Evolutionary conservation across 2,113 vertebrate species (phyloP), one percentile per base, ranked within the genome.

Genomic region (Dromiciops gliroides): DNA sequence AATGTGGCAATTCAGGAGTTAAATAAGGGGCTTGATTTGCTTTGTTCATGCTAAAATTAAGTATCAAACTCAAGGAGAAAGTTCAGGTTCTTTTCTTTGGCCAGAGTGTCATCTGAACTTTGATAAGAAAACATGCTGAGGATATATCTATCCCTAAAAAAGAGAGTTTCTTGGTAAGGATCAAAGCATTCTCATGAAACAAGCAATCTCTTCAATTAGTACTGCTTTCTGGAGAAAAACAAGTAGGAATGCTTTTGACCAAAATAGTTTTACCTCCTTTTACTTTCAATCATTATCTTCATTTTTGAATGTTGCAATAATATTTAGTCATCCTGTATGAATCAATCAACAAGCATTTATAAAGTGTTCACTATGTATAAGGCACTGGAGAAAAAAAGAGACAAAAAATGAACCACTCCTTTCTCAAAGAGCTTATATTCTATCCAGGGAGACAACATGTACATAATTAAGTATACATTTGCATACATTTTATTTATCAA

Each of bases 321-420:
- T 88, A 60, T 91, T 97, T 94, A n/a, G 83, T 93, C 93, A 94
- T 92, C 88, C 60, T 67, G 1, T 37, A 37, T 37, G 16, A 67
- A 67, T 37, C 11, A 67, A 67, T 67, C 26, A 60, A 60, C 60
- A 37, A 67, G 60, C 10, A 67, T 67, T n/a, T 67, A 67, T 37
- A 67, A 60, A 60, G 53, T 60, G 5, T 37, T 67, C 12, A 37
- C 3, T 5, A 31, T 37, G 22, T 67, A 12, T 67, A 31, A 67
- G 60, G 31, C 60, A 9, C 3, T 37, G n/a, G n/a, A 22, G 31
- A 31, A 67, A 37, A 37, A 67, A 67, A 67, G 37, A 37, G 12
- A 5, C 10, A 37, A 67, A 56, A 67, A 67, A 67, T 31, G 60
- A 67, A 37, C 1, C 31, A 67, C 31, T 67, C 60, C 31, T 37